Conservation (phyloP, 2,888 invertebrate genomes). For the Copidosoma aretas region DNA sequence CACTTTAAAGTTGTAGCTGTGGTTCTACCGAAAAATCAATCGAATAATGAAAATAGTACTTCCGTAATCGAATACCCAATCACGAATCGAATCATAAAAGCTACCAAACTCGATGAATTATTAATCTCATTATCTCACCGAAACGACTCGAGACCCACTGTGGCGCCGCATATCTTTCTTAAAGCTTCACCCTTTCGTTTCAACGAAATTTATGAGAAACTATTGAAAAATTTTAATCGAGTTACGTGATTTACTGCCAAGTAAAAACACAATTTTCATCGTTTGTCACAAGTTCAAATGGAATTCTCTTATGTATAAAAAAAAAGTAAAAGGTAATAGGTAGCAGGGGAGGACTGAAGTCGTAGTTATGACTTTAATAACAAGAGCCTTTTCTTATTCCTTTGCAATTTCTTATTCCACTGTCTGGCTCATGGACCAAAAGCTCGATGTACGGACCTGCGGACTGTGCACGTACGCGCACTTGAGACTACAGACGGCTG, state of each 20-base stretch:
- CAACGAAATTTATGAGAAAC: too few species aligned
- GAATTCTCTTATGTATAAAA: too few species aligned
- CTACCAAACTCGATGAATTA: conserved; percentile 9
- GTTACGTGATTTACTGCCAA: conserved; percentile 20
- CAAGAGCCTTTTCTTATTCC: conserved; percentile 14
- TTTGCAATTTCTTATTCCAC: conserved; percentile 7
- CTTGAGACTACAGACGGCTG: conserved; percentile 10
- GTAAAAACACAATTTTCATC: conserved; percentile 4
- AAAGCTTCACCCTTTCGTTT: not conserved
- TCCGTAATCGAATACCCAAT: too few species aligned
- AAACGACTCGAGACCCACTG: not conserved
- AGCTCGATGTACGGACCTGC: not conserved
- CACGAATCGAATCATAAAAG: too few species aligned
- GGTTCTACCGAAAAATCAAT: not conserved
- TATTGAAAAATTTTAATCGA: too few species aligned
- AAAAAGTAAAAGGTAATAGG: not conserved
- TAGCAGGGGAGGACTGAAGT: not conserved
- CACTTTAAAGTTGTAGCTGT: too few species aligned
- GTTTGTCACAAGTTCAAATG: conserved; percentile 29
- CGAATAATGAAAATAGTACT: not conserved
- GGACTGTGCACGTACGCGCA: not conserved
- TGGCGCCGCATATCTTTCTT: not conserved
- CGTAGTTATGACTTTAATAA: not conserved
- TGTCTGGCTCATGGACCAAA: conserved; percentile 21
- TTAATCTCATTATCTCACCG: conserved; percentile 24